Percentiles rank a stretch among this genome's conserved stretches.
These are phyloP conservation scores for Anas platyrhynchos DNA, from an alignment of 2,113 vertebrate species.

Conservation along the genomic window DNA sequence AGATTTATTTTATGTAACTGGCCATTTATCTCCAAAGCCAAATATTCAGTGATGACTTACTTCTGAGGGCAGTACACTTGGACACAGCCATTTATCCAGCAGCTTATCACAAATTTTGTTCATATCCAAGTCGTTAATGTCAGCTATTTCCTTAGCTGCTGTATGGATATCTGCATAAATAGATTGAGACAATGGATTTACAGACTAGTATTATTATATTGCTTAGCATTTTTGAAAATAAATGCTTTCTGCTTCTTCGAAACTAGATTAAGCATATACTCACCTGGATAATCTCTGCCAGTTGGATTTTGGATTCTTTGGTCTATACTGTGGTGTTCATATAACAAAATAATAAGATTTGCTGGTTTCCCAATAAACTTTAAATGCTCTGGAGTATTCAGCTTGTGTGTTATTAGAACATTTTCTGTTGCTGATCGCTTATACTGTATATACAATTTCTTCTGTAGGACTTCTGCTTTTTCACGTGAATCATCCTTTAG, in stretches of 20 bases:
- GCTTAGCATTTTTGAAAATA: neutral
- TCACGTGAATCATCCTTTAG: conserved; percentile 77
- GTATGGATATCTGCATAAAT: conserved; percentile 85
- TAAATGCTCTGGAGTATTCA: conserved; percentile 81
- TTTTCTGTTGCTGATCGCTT: conserved; percentile 90
- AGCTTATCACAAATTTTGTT: conserved; percentile 87
- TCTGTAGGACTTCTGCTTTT: conserved; percentile 83
- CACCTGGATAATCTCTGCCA: conserved; percentile 84
- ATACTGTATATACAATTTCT: conserved; percentile 87
- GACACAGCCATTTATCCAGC: conserved; percentile 93
- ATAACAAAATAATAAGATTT: conserved; percentile 86
- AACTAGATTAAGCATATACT: neutral
- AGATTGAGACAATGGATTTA: neutral
- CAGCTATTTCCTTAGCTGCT: conserved; percentile 88
- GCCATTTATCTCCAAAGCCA: neutral
- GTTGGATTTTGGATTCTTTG: conserved; percentile 80
- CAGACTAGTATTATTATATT: neutral
- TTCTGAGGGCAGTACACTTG: conserved; percentile 71
- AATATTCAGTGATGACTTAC: conserved; percentile 65
- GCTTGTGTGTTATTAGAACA: conserved; percentile 76
- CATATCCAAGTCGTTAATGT: conserved; percentile 88
- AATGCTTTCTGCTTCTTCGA: neutral
- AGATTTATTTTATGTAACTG: neutral
- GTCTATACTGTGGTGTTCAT: conserved; percentile 88
- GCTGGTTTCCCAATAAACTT: conserved; percentile 84